A percentile compares a stretch with the other conserved stretches of the same genome.
Evolutionary conservation across 1,140 invertebrate species (phyloP).

Genomic region (Ceratina calcarata): DNA sequence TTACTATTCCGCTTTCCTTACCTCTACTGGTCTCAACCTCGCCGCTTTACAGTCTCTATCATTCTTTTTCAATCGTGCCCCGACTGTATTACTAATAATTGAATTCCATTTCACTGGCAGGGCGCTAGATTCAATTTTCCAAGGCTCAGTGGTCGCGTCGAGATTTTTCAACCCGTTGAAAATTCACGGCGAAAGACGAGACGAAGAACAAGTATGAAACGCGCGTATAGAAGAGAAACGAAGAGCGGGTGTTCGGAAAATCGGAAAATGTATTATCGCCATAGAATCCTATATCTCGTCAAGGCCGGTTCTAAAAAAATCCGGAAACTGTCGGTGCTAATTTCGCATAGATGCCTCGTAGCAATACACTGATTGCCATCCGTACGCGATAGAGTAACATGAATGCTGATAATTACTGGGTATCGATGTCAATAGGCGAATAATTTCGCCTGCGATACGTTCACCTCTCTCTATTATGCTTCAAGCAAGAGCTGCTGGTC

Average conservation of each 20-base stretch:
- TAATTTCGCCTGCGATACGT: conserved; percentile 9
- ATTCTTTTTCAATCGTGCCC: conserved; percentile 54
- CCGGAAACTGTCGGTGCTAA: conserved; percentile 11
- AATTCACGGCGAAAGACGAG: conserved; percentile 22
- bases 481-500: background rate
- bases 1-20: conserved; percentile 25
- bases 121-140: conserved; percentile 63
- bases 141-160: conserved; percentile 41
- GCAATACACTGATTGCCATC: conserved; percentile 16
- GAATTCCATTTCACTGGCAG: conserved; percentile 62
- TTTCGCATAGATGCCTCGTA: background rate
- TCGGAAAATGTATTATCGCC: conserved; percentile 39
- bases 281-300: background rate
- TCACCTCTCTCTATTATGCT: background rate
- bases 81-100: conserved; percentile 65
- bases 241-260: conserved; percentile 22
- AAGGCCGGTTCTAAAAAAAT: conserved; percentile 9
- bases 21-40: background rate
- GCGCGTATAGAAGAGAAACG: background rate
- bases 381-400: conserved; percentile 3
- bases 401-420: conserved; percentile 22
- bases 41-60: conserved; percentile 15
- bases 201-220: background rate
- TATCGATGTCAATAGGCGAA: conserved; percentile 8
- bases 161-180: conserved; percentile 50